Conservation (phyloP, 2,113 vertebrate species). For the Chaetorhynchus papuensis region DNA sequence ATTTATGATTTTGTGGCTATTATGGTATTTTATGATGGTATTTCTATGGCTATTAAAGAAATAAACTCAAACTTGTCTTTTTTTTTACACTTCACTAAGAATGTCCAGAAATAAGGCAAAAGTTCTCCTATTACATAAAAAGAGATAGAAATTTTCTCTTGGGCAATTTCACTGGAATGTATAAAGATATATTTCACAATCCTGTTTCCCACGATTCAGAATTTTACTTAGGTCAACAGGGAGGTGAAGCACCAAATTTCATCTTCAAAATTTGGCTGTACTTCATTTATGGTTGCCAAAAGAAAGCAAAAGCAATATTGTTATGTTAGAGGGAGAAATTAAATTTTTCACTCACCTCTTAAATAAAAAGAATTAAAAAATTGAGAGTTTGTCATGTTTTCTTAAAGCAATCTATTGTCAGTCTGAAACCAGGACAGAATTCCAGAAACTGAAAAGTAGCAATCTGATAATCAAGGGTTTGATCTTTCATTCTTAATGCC, state of each 20-base stretch:
- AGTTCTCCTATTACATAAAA: background rate
- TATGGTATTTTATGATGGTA: background rate
- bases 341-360: background rate
- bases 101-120: background rate
- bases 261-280: background rate
- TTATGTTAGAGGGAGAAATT: background rate
- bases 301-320: background rate
- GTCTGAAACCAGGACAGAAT: background rate
- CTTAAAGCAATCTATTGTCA: background rate
- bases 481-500: background rate
- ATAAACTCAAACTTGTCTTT: background rate
- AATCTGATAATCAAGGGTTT: background rate
- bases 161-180: background rate
- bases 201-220: background rate
- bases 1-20: background rate
- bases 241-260: background rate
- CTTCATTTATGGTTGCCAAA: background rate
- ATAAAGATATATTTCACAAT: background rate
- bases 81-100: background rate
- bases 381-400: background rate
- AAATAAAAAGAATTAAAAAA: background rate
- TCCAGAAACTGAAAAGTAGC: background rate
- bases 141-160: background rate
- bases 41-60: background rate
- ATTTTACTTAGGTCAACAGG: background rate